Conservation (phyloP, 1,140 invertebrate genomes). For the Bradysia coprophila region DNA sequence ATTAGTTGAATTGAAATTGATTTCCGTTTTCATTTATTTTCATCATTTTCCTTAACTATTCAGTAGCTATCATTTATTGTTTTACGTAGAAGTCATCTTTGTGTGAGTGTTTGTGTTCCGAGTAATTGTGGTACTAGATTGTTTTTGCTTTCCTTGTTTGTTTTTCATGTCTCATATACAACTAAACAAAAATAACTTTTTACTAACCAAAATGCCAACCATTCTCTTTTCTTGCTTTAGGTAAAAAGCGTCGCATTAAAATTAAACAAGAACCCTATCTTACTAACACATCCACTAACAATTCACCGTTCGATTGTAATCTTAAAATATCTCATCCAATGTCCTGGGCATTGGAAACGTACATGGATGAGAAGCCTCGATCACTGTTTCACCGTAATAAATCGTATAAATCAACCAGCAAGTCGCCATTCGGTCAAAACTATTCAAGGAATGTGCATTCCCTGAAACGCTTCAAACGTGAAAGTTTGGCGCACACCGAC, state of each 20-base stretch:
- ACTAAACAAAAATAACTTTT: neutral
- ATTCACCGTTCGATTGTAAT: constrained; percentile 16
- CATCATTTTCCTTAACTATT: too few species aligned
- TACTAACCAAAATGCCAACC: neutral
- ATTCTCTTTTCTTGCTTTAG: neutral
- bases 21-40: too few species aligned
- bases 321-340: constrained; percentile 18
- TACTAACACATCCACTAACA: neutral
- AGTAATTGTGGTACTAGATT: too few species aligned
- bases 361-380: constrained; percentile 17
- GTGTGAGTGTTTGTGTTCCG: too few species aligned
- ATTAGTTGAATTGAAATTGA: too few species aligned
- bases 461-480: constrained; percentile 15
- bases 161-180: too few species aligned
- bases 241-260: neutral
- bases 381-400: constrained; percentile 1
- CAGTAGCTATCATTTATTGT: too few species aligned
- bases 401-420: neutral
- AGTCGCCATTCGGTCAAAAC: neutral
- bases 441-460: constrained; percentile 1
- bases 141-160: too few species aligned
- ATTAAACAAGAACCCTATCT: neutral
- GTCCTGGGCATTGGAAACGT: constrained; percentile 21
- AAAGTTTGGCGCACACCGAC: constrained; percentile 20
- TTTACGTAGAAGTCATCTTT: too few species aligned